Conservation (phyloP, 2,888 invertebrate genomes). For the Drosophila borealis region DNA sequence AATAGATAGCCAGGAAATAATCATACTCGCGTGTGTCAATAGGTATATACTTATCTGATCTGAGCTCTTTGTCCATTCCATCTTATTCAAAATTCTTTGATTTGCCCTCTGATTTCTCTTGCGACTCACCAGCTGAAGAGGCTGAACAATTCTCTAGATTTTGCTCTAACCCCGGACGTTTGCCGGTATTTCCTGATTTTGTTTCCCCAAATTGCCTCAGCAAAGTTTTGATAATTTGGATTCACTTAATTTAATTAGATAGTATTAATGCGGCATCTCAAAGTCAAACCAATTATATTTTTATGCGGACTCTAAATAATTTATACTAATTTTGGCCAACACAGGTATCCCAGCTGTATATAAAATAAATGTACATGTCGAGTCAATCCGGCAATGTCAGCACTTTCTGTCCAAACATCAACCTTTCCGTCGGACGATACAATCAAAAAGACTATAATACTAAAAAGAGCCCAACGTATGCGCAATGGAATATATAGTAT, state of each 20-base stretch:
- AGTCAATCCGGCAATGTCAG: not conserved
- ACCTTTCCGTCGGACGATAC: not conserved
- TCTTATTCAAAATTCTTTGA: no score
- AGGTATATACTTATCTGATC: no score
- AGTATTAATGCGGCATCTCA: not conserved
- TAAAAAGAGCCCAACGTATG: not conserved
- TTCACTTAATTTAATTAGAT: slow-evolving; percentile 15
- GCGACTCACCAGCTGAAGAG: no score
- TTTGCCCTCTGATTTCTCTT: no score
- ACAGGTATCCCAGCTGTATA: not conserved
- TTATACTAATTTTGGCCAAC: not conserved
- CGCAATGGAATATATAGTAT: not conserved
- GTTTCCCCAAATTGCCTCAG: not conserved
- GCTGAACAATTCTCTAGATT: not conserved
- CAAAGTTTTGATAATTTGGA: not conserved
- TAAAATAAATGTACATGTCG: not conserved
- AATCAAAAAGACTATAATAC: not conserved
- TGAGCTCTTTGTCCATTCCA: no score
- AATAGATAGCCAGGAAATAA: no score
- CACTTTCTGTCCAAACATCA: not conserved
- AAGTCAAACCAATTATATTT: not conserved
- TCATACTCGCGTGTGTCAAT: no score
- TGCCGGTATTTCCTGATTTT: no score
- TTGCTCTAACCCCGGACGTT: not conserved
- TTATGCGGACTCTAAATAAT: slow-evolving; percentile 4